These are phyloP conservation scores for Trichomycterus rosablanca DNA, from an alignment of 2,113 vertebrate species.

Conservation along the genomic window DNA sequence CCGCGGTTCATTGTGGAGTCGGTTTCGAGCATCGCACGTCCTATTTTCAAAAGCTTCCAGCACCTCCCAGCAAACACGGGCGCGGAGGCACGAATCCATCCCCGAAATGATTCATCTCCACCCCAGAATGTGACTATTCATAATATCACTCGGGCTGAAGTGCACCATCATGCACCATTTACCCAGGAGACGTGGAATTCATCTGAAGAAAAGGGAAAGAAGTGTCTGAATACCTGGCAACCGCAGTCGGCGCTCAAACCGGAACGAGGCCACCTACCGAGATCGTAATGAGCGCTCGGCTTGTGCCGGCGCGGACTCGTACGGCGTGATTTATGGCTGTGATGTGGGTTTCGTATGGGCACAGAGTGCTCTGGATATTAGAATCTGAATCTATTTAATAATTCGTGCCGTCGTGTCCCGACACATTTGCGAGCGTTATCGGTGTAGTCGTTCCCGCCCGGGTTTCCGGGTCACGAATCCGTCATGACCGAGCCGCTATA, in stretches of 20 bases:
- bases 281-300: constrained; percentile 5
- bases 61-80: no score
- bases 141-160: constrained; percentile 22
- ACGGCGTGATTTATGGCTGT: constrained; percentile 34
- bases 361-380: constrained; percentile 22
- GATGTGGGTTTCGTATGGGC: not conserved
- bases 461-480: constrained; percentile 20
- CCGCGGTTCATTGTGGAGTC: no score
- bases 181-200: constrained; percentile 30
- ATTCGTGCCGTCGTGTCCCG: not conserved
- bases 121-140: constrained; percentile 9
- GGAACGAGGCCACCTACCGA: constrained; percentile 22
- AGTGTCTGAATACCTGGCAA: constrained; percentile 41
- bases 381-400: constrained; percentile 37
- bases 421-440: not conserved
- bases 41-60: no score
- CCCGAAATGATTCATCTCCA: not conserved
- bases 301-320: not conserved
- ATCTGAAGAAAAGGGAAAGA: constrained; percentile 48
- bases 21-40: no score
- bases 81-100: no score
- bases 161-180: constrained; percentile 37
- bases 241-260: constrained; percentile 33
- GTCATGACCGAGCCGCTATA: not conserved
- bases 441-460: constrained; percentile 1